phyloP scores from a whole-genome alignment of 53 echinoderm and acorn worm genomes.

The Crossaster papposus region DNA sequence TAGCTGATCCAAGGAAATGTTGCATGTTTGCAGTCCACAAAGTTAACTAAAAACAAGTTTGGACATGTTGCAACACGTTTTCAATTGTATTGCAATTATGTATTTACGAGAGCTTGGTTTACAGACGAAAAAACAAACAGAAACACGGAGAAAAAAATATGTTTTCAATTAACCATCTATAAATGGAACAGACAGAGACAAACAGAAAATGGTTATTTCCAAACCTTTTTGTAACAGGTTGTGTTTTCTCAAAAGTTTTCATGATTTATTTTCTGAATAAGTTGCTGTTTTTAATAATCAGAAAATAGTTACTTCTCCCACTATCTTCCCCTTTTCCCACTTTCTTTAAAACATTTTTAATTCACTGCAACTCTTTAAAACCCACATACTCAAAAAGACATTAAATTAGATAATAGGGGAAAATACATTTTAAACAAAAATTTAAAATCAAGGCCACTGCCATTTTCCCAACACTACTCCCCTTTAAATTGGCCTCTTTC shows the following conservation, averaged over 20 bases:
- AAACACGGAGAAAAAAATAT: neutral
- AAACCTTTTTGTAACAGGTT: too few relatives aligned
- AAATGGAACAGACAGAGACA: too few relatives aligned
- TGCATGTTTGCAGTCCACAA: too few relatives aligned
- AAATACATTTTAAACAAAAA: too few relatives aligned
- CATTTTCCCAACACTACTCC: neutral
- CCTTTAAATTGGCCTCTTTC: slow-evolving; percentile 35
- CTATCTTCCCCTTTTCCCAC: neutral
- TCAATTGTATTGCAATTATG: neutral
- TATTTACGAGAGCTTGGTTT: neutral
- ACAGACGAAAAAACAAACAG: neutral
- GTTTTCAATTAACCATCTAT: neutral
- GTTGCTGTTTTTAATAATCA: neutral
- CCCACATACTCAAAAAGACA: neutral
- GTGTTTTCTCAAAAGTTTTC: neutral
- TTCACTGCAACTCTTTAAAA: neutral
- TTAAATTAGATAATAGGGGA: too few relatives aligned
- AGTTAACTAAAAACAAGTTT: neutral
- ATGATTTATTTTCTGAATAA: neutral
- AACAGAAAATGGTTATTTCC: too few relatives aligned
- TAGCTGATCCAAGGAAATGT: too few relatives aligned
- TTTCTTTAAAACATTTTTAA: neutral
- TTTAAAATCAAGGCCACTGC: slow-evolving; percentile 28
- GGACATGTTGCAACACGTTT: neutral
- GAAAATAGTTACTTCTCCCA: neutral